Conservation (phyloP, 1,140 invertebrate species). For the Penaeus japonicus region DNA sequence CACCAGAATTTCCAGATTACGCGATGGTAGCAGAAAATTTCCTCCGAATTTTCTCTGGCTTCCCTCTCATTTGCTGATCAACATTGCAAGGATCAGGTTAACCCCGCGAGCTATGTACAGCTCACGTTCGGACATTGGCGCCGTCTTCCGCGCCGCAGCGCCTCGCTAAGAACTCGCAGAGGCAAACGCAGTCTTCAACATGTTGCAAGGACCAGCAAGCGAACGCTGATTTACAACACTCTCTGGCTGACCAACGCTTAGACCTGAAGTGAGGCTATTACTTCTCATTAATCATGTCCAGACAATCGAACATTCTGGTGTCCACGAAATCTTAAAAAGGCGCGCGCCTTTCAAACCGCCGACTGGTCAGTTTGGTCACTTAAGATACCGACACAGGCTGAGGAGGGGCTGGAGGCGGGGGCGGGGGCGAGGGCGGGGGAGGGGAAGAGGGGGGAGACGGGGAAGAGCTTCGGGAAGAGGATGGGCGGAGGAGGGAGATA, state of each 20-base stretch:
- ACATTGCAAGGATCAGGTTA: conserved; percentile 7
- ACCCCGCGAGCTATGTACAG: conserved; percentile 4
- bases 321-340: conserved; percentile 20
- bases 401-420: neutral
- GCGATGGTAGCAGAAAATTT: neutral
- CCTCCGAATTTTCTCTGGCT: conserved; percentile 8
- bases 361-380: conserved; percentile 14
- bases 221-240: neutral
- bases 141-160: neutral
- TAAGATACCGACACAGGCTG: conserved; percentile 26
- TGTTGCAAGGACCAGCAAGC: neutral
- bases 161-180: neutral
- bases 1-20: neutral
- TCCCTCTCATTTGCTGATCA: conserved; percentile 6
- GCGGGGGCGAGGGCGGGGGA: neutral
- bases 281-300: neutral
- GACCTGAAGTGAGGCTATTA: neutral
- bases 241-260: neutral
- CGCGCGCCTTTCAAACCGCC: conserved; percentile 29
- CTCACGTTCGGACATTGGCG: neutral
- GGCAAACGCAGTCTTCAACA: neutral
- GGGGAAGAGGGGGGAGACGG: neutral
- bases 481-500: neutral
- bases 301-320: neutral
- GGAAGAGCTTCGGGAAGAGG: neutral